Evolutionary conservation across 2,888 invertebrate genomes (phyloP), one percentile per base, ranked within the genome.

Genomic region (Agriopis leucophaearia): DNA sequence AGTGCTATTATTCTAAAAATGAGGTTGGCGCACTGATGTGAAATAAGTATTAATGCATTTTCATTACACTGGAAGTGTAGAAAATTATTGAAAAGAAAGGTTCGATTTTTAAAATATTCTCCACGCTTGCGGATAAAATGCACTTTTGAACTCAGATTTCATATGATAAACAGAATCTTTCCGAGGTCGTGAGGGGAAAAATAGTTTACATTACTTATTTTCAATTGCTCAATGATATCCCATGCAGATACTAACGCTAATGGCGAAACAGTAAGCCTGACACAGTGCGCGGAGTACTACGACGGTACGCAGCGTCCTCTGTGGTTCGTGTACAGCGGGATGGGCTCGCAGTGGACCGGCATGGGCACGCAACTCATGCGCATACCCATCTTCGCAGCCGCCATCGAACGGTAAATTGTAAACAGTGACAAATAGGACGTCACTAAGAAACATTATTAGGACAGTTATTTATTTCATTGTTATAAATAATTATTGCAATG

Each of bases 261-360:
- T 0, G 73, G 81, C 0, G 74, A 86, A 44, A 89, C 91, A 0
- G 74, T 86, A 0, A 77, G 83, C 45, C 60, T 89, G 0, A 62
- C 66, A 3, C 85, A 89, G 60, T 79, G 81, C 15, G 71, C 71
- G 0, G 81, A 81, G 12, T 89, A 89, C 70, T 88, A 81, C 27
- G 88, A 90, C 57, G 80, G 85, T 12, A 85, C 74, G 0, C 78
- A 81, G 27, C 83, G 94, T 0, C 95, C 96, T 4, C 86, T 96
- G 12, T 96, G 96, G 95, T 96, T 95, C 83, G 94, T 96, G 66
- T 96, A 96, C 90, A 95, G 96, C 69, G 96, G 96, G 6, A 96
- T 96, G 96, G 96, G 96, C 12, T 95, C 95, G 0, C 96, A 96
- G 81, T 96, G 96, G 96, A 86, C 94, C 38, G 95, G 95, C 35